Evolutionary conservation across 2,113 vertebrate genomes (phyloP).

Genomic region (Mixornis gularis): DNA sequence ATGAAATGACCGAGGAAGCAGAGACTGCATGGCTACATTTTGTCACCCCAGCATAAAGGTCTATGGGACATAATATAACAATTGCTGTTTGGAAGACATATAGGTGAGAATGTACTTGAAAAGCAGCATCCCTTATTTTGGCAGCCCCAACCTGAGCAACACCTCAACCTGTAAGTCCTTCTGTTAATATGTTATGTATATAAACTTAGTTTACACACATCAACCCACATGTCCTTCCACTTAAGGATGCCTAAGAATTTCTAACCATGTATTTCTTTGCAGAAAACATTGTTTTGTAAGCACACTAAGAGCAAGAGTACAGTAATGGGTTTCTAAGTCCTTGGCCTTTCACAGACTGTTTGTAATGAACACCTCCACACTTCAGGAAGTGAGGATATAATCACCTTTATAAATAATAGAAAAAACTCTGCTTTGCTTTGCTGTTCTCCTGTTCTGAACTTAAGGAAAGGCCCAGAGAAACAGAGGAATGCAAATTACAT

Average conservation of each 20-base stretch:
- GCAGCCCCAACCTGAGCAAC: background rate
- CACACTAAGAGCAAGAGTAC: background rate
- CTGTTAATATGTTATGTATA: background rate
- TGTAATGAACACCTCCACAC: background rate
- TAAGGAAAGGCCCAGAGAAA: background rate
- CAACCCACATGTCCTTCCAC: background rate
- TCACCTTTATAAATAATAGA: background rate
- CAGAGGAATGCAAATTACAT: background rate
- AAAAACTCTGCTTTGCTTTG: background rate
- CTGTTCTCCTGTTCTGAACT: background rate
- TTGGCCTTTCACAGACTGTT: background rate
- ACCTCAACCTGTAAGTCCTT: background rate
- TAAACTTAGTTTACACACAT: background rate
- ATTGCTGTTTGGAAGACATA: background rate
- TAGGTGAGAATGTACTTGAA: background rate
- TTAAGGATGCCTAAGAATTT: background rate
- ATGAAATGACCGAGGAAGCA: background rate
- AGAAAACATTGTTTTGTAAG: background rate
- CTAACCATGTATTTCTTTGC: background rate
- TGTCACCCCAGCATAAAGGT: background rate
- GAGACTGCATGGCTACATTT: background rate
- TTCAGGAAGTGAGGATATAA: background rate
- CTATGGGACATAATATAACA: background rate
- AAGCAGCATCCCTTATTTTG: background rate
- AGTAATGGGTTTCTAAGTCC: background rate